Evolutionary conservation across 2,113 vertebrate genomes (phyloP), one percentile per base, ranked within the genome.

Genomic region (Scomber scombrus): DNA sequence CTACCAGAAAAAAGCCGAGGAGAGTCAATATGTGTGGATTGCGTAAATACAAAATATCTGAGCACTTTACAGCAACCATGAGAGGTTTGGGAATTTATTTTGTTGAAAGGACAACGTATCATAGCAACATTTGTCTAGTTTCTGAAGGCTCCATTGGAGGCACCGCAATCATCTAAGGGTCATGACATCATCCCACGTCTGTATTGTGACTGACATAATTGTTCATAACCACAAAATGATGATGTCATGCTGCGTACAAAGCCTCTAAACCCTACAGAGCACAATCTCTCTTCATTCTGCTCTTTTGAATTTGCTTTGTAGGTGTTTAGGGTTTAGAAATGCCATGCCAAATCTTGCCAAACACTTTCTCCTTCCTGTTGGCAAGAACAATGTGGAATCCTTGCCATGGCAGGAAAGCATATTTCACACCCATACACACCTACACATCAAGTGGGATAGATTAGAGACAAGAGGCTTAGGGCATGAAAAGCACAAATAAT

Each of bases 401-500:
- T 21, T 73, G 75, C 89, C 78, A 87, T 55, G 77, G 55, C 80
- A 63, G 55, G 18, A 90, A 93, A 91, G 89, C 90, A 23, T 71
- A 78, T 92, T 93, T 91, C 83, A 93, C 90, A 85, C 57, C 69
- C 82, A 62, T 82, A 80, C 76, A 94, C 91, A 94, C 89, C 88
- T 91, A 90, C 80, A 84, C 89, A 87, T 83, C 58, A 58, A 90
- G 81, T 85, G 86, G 84, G 80, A 75, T 78, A 89, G 89, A 92
- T 92, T 85, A 85, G 71, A 88, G 88, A 89, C 82, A 87, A 92
- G 86, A 89, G 78, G 90, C 88, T 93, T 88, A 91, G 69, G 90
- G 75, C 82, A 62, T 85, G 77, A 88, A 88, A 91, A 78, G 80
- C 87, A 89, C 72, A 81, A 88, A 91, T 89, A 69, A 55, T 74